These are phyloP conservation scores for Antennarius striatus DNA, from an alignment of 2,113 vertebrate species.

Conservation along the genomic window DNA sequence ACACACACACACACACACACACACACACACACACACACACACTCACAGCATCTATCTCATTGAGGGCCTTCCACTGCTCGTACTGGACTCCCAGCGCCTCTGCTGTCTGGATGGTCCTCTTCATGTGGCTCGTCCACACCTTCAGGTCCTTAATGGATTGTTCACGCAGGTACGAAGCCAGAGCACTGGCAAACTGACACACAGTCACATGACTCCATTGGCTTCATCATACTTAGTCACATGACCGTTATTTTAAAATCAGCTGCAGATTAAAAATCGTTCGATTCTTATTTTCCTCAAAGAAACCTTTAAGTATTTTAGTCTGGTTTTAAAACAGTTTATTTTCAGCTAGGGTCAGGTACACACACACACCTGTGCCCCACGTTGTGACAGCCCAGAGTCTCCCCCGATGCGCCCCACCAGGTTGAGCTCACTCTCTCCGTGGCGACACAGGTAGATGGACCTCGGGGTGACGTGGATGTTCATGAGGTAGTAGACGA, in stretches of 20 bases:
- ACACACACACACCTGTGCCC: constrained; percentile 75
- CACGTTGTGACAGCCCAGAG: constrained; percentile 80
- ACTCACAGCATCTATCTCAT: constrained; percentile 92
- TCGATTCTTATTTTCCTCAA: too few species aligned
- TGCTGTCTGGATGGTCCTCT: constrained; percentile 91
- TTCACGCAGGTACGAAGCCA: constrained; percentile 83
- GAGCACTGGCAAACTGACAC: constrained; percentile 81
- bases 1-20: neutral
- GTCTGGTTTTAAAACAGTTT: too few species aligned
- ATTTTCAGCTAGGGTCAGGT: neutral
- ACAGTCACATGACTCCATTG: neutral
- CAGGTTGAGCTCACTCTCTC: constrained; percentile 91
- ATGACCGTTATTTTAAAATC: too few species aligned
- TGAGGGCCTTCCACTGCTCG: constrained; percentile 95
- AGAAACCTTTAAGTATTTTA: too few species aligned
- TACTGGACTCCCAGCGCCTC: constrained; percentile 86
- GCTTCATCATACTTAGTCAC: too few species aligned
- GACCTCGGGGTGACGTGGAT: constrained; percentile 89
- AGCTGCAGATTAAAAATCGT: neutral
- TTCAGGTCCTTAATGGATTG: constrained; percentile 87
- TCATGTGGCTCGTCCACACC: constrained; percentile 96
- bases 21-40: neutral
- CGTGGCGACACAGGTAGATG: constrained; percentile 91
- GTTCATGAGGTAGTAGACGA: constrained; percentile 94
- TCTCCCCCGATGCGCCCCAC: constrained; percentile 86